Evolutionary conservation across 2,888 invertebrate species (phyloP).

Genomic region (Archips crataeganus): DNA sequence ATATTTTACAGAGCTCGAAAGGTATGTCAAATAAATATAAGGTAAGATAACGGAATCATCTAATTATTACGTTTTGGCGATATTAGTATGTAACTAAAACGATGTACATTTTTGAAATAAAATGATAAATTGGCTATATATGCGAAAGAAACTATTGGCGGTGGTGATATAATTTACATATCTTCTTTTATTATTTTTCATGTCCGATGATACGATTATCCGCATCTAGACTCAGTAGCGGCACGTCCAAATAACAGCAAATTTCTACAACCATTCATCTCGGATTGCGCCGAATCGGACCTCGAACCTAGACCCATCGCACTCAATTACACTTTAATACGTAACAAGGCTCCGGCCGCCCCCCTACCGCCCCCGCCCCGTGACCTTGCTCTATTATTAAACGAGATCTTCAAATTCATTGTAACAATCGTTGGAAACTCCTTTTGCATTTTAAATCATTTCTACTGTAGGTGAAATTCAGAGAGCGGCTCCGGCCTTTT

Average conservation of each 20-base stretch:
- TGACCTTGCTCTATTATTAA: slow-evolving; percentile 36
- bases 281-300: background rate
- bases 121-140: too few relatives aligned
- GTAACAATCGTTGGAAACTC: slow-evolving; percentile 37
- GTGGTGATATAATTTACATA: too few relatives aligned
- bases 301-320: slow-evolving; percentile 18
- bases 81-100: too few relatives aligned
- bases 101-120: too few relatives aligned
- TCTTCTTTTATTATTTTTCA: too few relatives aligned
- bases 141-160: too few relatives aligned
- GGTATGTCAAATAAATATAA: too few relatives aligned
- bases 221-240: too few relatives aligned
- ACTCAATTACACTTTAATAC: slow-evolving; percentile 36
- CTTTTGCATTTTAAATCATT: slow-evolving; percentile 40
- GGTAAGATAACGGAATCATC: too few relatives aligned
- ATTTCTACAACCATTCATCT: background rate
- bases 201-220: too few relatives aligned
- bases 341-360: slow-evolving; percentile 1
- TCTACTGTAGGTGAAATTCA: slow-evolving; percentile 10
- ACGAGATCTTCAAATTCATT: slow-evolving; percentile 41
- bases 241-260: background rate
- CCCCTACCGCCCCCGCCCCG: slow-evolving; percentile 6
- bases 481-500: slow-evolving; percentile 5
- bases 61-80: too few relatives aligned
- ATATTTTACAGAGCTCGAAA: too few relatives aligned